Evolutionary conservation across 2,888 invertebrate genomes (phyloP).

Genomic region (Eristalis tenax): DNA sequence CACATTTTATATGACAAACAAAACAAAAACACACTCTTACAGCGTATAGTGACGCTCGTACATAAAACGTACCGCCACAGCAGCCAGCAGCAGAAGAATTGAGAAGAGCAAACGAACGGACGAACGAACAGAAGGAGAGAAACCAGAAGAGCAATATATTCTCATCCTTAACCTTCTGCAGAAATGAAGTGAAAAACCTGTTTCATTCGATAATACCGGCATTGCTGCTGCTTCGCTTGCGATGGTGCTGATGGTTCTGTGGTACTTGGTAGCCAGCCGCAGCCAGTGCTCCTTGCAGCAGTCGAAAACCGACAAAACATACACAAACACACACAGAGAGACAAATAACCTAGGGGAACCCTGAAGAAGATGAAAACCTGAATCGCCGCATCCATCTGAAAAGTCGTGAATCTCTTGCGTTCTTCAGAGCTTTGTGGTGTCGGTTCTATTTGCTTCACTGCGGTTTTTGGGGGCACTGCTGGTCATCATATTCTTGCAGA

Average conservation of each 20-base stretch:
- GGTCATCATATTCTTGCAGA: constrained; percentile 25
- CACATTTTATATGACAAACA: constrained; percentile 35
- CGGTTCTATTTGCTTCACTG: constrained; percentile 11
- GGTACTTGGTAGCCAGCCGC: neutral
- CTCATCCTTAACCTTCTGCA: constrained; percentile 25
- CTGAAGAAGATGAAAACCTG: constrained; percentile 41
- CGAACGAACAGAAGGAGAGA: neutral
- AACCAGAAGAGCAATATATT: neutral
- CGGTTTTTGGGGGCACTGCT: constrained; percentile 5
- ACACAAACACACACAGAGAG: neutral
- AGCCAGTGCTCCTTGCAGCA: constrained; percentile 17
- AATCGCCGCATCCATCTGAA: constrained; percentile 25
- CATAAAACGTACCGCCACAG: constrained; percentile 52
- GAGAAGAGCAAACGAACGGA: neutral
- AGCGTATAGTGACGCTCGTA: constrained; percentile 1
- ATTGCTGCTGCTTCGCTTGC: neutral
- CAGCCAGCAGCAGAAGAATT: neutral
- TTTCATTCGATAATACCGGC: constrained; percentile 43
- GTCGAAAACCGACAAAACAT: neutral
- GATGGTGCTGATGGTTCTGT: neutral
- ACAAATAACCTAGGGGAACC: neutral
- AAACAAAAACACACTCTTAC: constrained; percentile 18
- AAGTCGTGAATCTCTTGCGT: constrained; percentile 29
- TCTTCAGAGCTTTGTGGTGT: neutral
- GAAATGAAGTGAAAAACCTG: constrained; percentile 54